phyloP scores from a whole-genome alignment of 2,797 vertebrate genomes.

The Apogon talboti region DNA sequence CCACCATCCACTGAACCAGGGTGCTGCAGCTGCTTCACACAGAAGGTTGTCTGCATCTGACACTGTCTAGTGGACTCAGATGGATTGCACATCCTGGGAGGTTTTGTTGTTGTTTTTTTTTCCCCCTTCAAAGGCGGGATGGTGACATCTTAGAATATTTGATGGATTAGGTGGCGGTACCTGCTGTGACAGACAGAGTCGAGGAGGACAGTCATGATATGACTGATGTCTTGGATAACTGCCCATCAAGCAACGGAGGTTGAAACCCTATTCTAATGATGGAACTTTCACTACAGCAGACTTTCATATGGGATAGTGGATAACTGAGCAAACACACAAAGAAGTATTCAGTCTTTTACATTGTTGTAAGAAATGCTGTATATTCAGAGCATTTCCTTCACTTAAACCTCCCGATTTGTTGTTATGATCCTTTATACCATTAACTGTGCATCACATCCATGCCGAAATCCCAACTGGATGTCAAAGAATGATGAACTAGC shows the following conservation, averaged over 20 bases:
- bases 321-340: conserved; percentile 17
- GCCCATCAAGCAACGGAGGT: conserved; percentile 59
- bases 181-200: conserved; percentile 66
- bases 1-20: conserved; percentile 59
- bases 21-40: conserved; percentile 50
- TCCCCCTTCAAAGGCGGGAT: conserved; percentile 43
- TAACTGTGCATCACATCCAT: conserved; percentile 16
- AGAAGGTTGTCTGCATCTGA: conserved; percentile 59
- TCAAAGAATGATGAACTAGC: conserved; percentile 43
- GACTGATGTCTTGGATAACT: conserved; percentile 74
- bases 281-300: conserved; percentile 17
- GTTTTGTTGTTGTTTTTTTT: conserved; percentile 65
- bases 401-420: conserved; percentile 22
- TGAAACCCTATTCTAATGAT: conserved; percentile 45
- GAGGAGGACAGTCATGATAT: conserved; percentile 69
- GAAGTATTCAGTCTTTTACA: conserved; percentile 22
- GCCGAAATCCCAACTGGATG: conserved; percentile 37
- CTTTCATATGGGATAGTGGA: conserved; percentile 24
- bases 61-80: conserved; percentile 67
- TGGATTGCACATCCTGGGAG: conserved; percentile 68
- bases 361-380: conserved; percentile 12
- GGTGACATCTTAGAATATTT: conserved; percentile 71
- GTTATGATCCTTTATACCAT: conserved; percentile 10
- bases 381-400: conserved; percentile 12
- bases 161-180: conserved; percentile 75